These are phyloP conservation scores for Agonopterix subpropinquella DNA, from an alignment of 2,888 invertebrate genomes.

Conservation along the genomic window DNA sequence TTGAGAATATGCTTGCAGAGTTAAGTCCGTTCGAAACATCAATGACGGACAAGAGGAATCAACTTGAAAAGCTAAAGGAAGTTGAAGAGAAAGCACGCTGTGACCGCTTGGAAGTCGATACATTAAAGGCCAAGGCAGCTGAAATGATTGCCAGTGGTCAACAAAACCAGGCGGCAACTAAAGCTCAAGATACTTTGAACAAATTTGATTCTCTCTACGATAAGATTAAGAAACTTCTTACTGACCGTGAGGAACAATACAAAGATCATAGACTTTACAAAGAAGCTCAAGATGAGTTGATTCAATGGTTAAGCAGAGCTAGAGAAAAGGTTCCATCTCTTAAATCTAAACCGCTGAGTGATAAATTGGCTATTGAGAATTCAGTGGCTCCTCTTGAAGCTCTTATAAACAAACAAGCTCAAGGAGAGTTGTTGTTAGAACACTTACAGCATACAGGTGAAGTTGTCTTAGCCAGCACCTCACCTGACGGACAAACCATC, in stretches of 20 bases:
- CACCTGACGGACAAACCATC: conserved; percentile 84
- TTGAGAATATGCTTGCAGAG: conserved; percentile 84
- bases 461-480: conserved; percentile 89
- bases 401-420: conserved; percentile 90
- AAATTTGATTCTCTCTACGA: conserved; percentile 88
- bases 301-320: conserved; percentile 90
- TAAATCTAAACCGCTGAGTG: conserved; percentile 88
- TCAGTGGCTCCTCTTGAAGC: conserved; percentile 91
- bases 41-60: conserved; percentile 89
- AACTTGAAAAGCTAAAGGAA: conserved; percentile 89
- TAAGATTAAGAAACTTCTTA: conserved; percentile 83
- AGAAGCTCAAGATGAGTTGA: conserved; percentile 92
- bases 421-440: conserved; percentile 91
- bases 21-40: conserved; percentile 85
- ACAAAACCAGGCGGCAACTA: conserved; percentile 86
- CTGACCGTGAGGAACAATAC: conserved; percentile 89
- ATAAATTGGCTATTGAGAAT: conserved; percentile 91
- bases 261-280: conserved; percentile 92
- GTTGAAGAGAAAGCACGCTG: conserved; percentile 92
- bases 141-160: conserved; percentile 92
- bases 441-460: conserved; percentile 92
- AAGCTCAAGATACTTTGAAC: conserved; percentile 89
- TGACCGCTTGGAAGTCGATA: conserved; percentile 93
- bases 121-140: conserved; percentile 86
- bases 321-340: conserved; percentile 92